Conservation (phyloP, 2,113 vertebrate species). For the Xyrauchen texanus region DNA sequence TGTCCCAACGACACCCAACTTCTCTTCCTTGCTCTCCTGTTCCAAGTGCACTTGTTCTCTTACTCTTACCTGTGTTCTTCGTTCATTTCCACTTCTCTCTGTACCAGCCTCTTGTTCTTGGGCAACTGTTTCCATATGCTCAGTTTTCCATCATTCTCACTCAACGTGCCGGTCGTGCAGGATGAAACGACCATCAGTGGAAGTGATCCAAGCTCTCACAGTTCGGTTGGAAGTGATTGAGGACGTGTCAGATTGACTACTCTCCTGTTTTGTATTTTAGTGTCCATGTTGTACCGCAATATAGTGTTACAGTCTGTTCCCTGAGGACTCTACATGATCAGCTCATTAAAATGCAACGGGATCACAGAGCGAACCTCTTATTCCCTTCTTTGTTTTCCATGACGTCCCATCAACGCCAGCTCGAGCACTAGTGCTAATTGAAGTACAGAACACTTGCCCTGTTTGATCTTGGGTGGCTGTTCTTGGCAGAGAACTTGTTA, state of each 20-base stretch:
- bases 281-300: constrained; percentile 33
- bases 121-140: background rate
- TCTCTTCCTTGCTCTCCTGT: constrained; percentile 18
- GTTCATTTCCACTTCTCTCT: background rate
- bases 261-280: constrained; percentile 34
- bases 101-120: background rate
- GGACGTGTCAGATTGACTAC: constrained; percentile 17
- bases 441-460: background rate
- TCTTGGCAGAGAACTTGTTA: background rate
- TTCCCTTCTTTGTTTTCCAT: constrained; percentile 52
- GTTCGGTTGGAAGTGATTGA: background rate
- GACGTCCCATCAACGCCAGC: constrained; percentile 48
- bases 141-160: background rate
- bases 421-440: constrained; percentile 42
- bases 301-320: constrained; percentile 65
- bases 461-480: constrained; percentile 6
- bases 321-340: constrained; percentile 56
- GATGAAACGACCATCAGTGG: background rate
- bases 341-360: constrained; percentile 61
- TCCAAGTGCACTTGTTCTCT: background rate
- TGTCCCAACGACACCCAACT: constrained; percentile 32
- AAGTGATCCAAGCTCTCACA: background rate
- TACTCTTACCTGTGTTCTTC: background rate
- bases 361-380: constrained; percentile 66
- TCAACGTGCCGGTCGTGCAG: background rate